Evolutionary conservation across 2,888 invertebrate species (phyloP), one percentile per base, ranked within the genome.

Genomic region (Polyommatus icarus): DNA sequence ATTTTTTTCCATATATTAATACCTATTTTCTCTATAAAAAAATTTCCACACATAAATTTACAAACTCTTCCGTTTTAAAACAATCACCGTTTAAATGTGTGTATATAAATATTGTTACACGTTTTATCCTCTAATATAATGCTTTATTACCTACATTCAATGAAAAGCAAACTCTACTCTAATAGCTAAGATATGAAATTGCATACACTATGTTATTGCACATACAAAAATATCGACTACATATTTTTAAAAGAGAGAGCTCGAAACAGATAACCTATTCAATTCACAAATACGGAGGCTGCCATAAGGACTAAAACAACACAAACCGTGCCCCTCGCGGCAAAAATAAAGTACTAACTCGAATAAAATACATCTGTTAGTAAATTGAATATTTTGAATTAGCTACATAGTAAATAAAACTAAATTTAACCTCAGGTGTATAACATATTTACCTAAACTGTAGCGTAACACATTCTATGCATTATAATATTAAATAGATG

Each of bases 21-120:
- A 88, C 89, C 91, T 93, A 92, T 89, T 90, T 90, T 90, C 90
- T 90, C 92, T 93, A 92, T 93, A 91, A 94, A 91, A 90, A 91
- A 90, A 91, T 92, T 91, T 91, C 89, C 91, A 91, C 91, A 91
- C 91, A 91, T 90, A 91, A 92, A 92, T 89, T 87, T 84, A 79
- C 82, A 82, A 81, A 79, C 67, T 78, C 40, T 80, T 79, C 67
- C 77, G 78, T 79, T 76, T 78, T 77, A 75, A 78, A 77, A 81
- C 80, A 80, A 78, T 78, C 79, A 36, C 78, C 75, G 46, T 71
- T 76, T 20, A 36, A 54, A 77, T 79, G 72, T 78, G 61, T 32
- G 72, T 71, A 77, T 72, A 67, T 46, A 71, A 73, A 72, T 54
- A 73, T 50, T 75, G 75, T 75, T 75, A 75, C 54, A 75, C 29